Conservation (phyloP, 1,140 invertebrate species). For the Mactra quadrangularis region DNA sequence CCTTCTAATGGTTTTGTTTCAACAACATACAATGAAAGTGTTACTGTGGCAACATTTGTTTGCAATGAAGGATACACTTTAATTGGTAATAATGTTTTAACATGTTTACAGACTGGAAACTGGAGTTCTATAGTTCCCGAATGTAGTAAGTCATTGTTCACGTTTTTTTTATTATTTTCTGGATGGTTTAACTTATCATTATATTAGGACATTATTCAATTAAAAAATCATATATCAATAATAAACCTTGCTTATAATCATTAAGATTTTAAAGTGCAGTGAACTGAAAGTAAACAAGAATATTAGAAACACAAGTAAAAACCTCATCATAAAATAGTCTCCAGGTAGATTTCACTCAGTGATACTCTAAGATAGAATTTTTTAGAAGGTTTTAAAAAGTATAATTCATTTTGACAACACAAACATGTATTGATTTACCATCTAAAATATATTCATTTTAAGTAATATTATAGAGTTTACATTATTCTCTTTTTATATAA, state of each 20-base stretch:
- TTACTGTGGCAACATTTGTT: conserved; percentile 11
- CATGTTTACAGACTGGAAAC: conserved; percentile 24
- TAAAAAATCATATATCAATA: background rate
- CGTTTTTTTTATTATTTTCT: background rate
- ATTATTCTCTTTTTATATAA: no score
- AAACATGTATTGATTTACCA: no score
- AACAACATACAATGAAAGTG: background rate
- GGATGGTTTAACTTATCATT: background rate
- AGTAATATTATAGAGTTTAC: no score
- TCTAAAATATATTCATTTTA: no score
- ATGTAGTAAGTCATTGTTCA: conserved; percentile 44
- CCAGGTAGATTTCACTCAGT: no score
- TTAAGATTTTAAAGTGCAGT: no score
- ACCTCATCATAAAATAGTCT: no score
- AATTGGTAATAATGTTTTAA: background rate
- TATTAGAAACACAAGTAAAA: no score
- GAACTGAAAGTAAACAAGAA: no score
- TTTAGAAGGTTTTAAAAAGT: no score
- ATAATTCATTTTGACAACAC: no score
- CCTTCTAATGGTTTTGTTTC: background rate
- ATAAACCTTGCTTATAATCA: background rate
- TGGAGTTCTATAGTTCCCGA: conserved; percentile 10
- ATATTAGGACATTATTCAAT: background rate
- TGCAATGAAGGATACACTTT: conserved; percentile 28
- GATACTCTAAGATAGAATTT: no score